phyloP scores from a whole-genome alignment of 2,888 invertebrate genomes.

The Dryomyza anilis region DNA sequence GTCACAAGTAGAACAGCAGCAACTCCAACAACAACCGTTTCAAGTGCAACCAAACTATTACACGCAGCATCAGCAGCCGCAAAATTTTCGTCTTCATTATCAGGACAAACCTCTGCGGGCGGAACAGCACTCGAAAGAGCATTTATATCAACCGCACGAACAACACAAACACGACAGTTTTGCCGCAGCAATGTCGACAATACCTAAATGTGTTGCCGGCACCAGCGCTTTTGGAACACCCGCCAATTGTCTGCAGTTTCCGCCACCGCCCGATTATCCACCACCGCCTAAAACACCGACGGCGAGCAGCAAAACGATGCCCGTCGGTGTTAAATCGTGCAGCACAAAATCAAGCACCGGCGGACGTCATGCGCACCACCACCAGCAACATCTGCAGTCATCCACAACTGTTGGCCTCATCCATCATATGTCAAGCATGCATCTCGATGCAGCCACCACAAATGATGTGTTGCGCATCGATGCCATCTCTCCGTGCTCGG shows the following conservation, averaged over 20 bases:
- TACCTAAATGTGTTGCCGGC: conserved; percentile 39
- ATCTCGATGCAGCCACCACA: conserved; percentile 15
- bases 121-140: conserved; percentile 30
- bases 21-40: conserved; percentile 38
- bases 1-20: too few species aligned
- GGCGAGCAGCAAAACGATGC: conserved; percentile 18
- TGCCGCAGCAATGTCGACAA: conserved; percentile 36
- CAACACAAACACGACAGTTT: conserved; percentile 46
- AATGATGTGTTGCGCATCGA: neutral
- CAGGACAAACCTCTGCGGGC: conserved; percentile 33
- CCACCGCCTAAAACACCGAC: conserved; percentile 39
- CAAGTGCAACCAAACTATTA: conserved; percentile 32
- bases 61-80: conserved; percentile 40
- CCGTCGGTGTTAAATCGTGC: conserved; percentile 22
- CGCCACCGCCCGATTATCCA: conserved; percentile 75
- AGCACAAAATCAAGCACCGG: conserved; percentile 26
- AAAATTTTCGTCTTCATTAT: conserved; percentile 40
- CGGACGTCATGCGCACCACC: conserved; percentile 21
- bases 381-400: conserved; percentile 9
- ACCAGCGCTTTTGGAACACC: neutral
- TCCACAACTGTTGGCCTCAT: conserved; percentile 14
- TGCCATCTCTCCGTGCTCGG: neutral
- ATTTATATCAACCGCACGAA: conserved; percentile 35
- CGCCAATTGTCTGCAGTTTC: conserved; percentile 65
- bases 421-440: conserved; percentile 23